Evolutionary conservation across 2,113 vertebrate species (phyloP).

Genomic region (Bostrychus sinensis): DNA sequence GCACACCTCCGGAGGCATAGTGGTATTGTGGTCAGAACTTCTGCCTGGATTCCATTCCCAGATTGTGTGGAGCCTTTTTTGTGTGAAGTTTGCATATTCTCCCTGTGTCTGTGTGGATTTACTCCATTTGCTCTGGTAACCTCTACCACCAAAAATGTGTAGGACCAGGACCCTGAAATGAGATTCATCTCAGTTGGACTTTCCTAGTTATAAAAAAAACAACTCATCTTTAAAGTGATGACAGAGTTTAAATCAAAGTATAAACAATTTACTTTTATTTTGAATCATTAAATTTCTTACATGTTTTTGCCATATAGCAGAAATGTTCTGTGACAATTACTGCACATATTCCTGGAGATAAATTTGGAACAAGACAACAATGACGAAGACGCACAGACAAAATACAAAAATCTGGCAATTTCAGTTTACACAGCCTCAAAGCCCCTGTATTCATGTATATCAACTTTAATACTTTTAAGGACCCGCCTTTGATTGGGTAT

Average conservation of each 20-base stretch:
- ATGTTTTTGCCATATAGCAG: slow-evolving; percentile 29
- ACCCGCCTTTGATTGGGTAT: slow-evolving; percentile 76
- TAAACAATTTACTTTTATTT: slow-evolving; percentile 68
- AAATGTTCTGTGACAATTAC: slow-evolving; percentile 29
- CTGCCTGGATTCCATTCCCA: too few relatives aligned
- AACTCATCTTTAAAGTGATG: not conserved
- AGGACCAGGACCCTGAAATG: too few relatives aligned
- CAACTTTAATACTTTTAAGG: slow-evolving; percentile 70
- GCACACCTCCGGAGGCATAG: too few relatives aligned
- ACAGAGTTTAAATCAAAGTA: slow-evolving; percentile 3
- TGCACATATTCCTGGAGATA: slow-evolving; percentile 30
- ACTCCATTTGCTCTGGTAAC: too few relatives aligned
- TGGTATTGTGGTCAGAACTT: too few relatives aligned
- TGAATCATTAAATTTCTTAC: slow-evolving; percentile 46
- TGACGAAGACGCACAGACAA: slow-evolving; percentile 46
- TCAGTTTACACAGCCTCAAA: slow-evolving; percentile 20
- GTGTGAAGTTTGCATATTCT: too few relatives aligned
- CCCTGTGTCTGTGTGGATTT: too few relatives aligned
- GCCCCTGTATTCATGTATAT: slow-evolving; percentile 63
- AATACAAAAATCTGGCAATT: slow-evolving; percentile 53
- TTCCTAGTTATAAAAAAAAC: too few relatives aligned
- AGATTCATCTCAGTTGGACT: too few relatives aligned
- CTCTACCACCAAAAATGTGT: too few relatives aligned
- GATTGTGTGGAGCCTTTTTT: too few relatives aligned
- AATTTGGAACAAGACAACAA: slow-evolving; percentile 33